Conservation (phyloP, 2,113 vertebrate genomes). For the Neolamprologus fasciatus region DNA sequence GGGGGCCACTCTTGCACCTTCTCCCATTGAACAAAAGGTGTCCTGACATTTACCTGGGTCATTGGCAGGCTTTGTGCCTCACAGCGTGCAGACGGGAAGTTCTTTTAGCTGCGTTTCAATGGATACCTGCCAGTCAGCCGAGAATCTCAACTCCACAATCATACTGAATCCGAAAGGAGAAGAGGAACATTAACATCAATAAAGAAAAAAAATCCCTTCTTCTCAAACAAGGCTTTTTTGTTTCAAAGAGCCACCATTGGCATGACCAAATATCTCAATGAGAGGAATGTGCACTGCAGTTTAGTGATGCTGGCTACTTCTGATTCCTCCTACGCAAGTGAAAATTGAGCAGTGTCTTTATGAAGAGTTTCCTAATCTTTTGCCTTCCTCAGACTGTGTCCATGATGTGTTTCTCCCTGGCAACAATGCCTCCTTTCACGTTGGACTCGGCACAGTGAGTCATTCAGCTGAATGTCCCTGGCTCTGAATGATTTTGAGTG, state of each 20-base stretch:
- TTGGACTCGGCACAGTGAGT: not conserved
- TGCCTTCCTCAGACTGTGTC: not conserved
- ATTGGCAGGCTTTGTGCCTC: not conserved
- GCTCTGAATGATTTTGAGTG: not conserved
- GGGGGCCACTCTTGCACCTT: not conserved
- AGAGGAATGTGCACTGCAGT: not conserved
- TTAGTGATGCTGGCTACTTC: not conserved
- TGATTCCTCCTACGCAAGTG: slow-evolving; percentile 6
- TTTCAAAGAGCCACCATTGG: not conserved
- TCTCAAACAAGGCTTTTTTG: not conserved
- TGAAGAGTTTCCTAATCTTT: not conserved
- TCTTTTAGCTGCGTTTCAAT: slow-evolving; percentile 16
- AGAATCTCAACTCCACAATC: not conserved
- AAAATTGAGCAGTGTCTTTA: not conserved
- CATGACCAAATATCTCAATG: not conserved
- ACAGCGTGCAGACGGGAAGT: slow-evolving; percentile 4
- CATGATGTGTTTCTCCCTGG: not conserved
- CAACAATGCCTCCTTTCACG: slow-evolving; percentile 17
- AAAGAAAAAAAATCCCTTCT: not conserved
- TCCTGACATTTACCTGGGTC: slow-evolving; percentile 49
- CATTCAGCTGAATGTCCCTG: not conserved
- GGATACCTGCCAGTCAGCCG: slow-evolving; percentile 37
- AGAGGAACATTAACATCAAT: not conserved
- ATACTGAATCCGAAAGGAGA: not conserved
- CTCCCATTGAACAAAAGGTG: slow-evolving; percentile 17